phyloP scores from a whole-genome alignment of 2,113 vertebrate genomes.

The Cromileptes altivelis region DNA sequence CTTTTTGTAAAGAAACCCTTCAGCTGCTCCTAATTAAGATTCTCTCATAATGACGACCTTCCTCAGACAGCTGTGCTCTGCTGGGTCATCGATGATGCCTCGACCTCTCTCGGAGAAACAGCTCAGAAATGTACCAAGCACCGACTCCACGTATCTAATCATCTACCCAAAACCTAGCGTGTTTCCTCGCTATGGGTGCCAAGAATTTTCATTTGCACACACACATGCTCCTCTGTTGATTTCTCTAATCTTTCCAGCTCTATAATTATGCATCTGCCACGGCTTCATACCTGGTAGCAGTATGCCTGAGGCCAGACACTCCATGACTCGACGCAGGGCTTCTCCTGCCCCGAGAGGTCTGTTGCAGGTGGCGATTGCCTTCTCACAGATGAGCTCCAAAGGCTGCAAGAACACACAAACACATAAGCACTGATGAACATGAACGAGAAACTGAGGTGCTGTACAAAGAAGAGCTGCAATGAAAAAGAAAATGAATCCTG shows the following conservation, averaged over 20 bases:
- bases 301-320: constrained; percentile 98
- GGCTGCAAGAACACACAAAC: constrained; percentile 83
- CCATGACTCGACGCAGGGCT: constrained; percentile 97
- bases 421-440: constrained; percentile 1
- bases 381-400: constrained; percentile 99
- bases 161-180: constrained; percentile 1
- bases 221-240: background rate
- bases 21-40: constrained; percentile 57
- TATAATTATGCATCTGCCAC: background rate
- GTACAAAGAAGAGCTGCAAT: no score
- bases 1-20: constrained; percentile 28
- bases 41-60: constrained; percentile 30
- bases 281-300: constrained; percentile 92
- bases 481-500: no score
- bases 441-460: background rate
- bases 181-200: background rate
- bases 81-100: constrained; percentile 28
- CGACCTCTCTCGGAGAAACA: constrained; percentile 21
- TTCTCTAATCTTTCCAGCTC: background rate
- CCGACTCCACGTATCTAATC: background rate
- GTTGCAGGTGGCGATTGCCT: constrained; percentile 99
- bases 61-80: constrained; percentile 46
- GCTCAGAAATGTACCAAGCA: constrained; percentile 34
- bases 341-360: constrained; percentile 97
- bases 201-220: background rate